phyloP scores from a whole-genome alignment of 2,888 invertebrate species.

The Phorcus lineatus region DNA sequence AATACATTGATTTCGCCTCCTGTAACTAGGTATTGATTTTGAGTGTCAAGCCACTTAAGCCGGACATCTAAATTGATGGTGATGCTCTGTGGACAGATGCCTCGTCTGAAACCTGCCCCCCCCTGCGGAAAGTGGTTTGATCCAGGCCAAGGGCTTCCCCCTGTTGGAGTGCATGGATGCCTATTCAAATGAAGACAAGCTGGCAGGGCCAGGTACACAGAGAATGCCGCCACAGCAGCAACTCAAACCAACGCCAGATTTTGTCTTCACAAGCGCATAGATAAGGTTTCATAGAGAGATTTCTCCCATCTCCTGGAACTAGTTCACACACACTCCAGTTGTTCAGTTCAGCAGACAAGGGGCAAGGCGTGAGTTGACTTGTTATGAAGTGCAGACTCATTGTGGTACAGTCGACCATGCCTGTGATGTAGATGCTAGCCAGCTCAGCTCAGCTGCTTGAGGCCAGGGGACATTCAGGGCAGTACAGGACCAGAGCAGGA shows the following conservation, averaged over 20 bases:
- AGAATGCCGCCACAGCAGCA: slow-evolving; percentile 12
- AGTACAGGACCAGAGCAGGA: too few species aligned
- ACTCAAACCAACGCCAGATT: slow-evolving; percentile 12
- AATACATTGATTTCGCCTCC: slow-evolving; percentile 11
- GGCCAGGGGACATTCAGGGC: too few species aligned
- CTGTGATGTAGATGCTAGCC: too few species aligned
- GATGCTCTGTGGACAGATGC: not conserved
- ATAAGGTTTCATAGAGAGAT: slow-evolving; percentile 13
- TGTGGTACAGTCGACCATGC: too few species aligned
- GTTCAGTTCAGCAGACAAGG: too few species aligned
- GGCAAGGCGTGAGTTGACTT: too few species aligned
- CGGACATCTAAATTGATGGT: not conserved
- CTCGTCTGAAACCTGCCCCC: not conserved
- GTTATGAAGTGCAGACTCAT: too few species aligned
- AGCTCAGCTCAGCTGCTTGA: too few species aligned
- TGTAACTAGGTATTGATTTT: not conserved
- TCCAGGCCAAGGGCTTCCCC: slow-evolving; percentile 8
- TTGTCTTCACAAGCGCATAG: slow-evolving; percentile 21
- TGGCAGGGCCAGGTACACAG: slow-evolving; percentile 8
- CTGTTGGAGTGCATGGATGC: slow-evolving; percentile 16
- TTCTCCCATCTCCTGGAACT: slow-evolving; percentile 2
- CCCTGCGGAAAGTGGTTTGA: not conserved
- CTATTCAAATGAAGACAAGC: slow-evolving; percentile 18
- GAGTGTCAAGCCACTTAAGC: not conserved
- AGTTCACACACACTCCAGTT: not conserved